Base-by-base conservation (phyloP, 1,140 invertebrate species). In the Drosophila prosaltans region DNA sequence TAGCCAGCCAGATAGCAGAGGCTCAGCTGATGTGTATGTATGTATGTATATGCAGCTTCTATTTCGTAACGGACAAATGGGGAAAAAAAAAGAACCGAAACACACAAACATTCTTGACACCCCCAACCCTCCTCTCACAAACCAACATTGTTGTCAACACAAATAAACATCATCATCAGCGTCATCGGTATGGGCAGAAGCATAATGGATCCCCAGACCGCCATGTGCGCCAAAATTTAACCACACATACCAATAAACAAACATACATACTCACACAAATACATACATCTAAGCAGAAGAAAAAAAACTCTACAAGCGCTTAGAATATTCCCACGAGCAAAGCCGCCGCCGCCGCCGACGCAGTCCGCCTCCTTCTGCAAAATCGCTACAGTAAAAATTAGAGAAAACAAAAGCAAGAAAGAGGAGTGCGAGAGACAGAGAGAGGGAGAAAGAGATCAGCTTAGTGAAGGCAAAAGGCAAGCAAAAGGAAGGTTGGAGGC, bases 121-220 rank as follows among this genome's bases (percentile, higher is more conserved):
- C 3, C 32, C 32, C 32, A 3, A 6, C 3, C 6, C 7, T 26
- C 55, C 36, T 59, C 59, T 58, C 30, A 48, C 36, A 65, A 64
- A 54, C 48, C 51, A 54, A 88, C 73, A 82, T 77, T 89, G 80
- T 89, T 88, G 84, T 81, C 84, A 89, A 88, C 80, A 73, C 78
- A 81, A 89, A 89, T 74, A 88, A 88, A 88, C 84, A 89, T 84
- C 74, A 89, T 80, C 80, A 84, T 84, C 64, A 74, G 32, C 32
- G 32, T 55, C 57, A 62, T 73, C 60, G 62, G 67, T 43, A 28
- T 63, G 40, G 3, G 39, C 40, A 36, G 11, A 62, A 24, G 40
- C 26, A 43, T 45, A 24, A 30, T 63, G 41, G 7, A 32, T 59
- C 26, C 59, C 43, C 11, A 26, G 39, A 65, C 39, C 64, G 51